Base-by-base conservation (phyloP, 2,797 vertebrate species). In the Muscicapa comitata region DNA sequence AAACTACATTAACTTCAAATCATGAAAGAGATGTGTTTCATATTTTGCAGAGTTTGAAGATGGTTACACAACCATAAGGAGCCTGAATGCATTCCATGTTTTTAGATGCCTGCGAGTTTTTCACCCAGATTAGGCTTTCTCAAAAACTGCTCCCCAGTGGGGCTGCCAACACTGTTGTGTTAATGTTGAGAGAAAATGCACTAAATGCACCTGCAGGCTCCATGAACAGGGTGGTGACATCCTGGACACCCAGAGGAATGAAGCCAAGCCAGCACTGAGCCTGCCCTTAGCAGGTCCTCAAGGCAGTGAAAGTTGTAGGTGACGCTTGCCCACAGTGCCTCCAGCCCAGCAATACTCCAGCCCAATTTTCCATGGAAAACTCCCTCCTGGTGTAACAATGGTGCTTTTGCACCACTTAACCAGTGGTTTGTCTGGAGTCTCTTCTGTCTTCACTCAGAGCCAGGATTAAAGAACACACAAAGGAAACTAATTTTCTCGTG, bases 81-180 rank as follows among this genome's bases (percentile, higher is more conserved):
- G 62, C 50, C 73, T 90, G 92, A 83, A 71, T 4, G 8, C 38
- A 54, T 86, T 65, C 68, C 0, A 2, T 92, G 83, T 65, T 93
- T 88, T 94, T 2, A 75, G 83, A 72, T 31, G 67, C 51, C 86
- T 93, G 90, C 35, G 54, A 61, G 58, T 80, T 88, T 86, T 88
- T 72, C 94, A 92, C 92, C 70, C 70, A 86, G 77, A 88, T 86
- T 75, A 93, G 42, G 40, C 54, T 86, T 86, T 68, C 70, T 81
- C 76, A 86, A 58, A 88, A 90, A 81, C 48, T 11, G 7, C 73
- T 93, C 62, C 76, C 91, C 51, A 26, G 70, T 42, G 38, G 47
- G 67, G 66, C 65, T 90, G 92, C 88, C 94, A 89, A 25, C 53
- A 80, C 20, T 26, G 72, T 9, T 18, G 55, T 12, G 71, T 51